Percentiles rank a stretch among this genome's conserved stretches.
phyloP scores from a whole-genome alignment of 2,888 invertebrate species.

The Chymomyza amoena region DNA sequence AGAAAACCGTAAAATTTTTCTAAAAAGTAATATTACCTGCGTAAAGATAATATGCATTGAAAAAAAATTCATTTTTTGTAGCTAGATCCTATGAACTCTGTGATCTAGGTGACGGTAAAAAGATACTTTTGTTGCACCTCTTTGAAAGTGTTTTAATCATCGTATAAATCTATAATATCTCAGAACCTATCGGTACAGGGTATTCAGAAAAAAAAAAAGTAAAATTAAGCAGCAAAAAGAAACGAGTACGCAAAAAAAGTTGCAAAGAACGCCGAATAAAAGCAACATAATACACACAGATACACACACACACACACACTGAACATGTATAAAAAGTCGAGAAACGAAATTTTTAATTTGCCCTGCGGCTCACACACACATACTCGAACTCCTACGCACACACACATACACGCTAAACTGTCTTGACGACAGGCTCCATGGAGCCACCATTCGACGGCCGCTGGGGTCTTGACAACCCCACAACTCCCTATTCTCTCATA shows the following conservation, averaged over 20 bases:
- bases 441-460: background rate
- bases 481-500: background rate
- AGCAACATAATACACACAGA: slow-evolving; percentile 11
- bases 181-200: too few relatives aligned
- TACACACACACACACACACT: background rate
- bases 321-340: slow-evolving; percentile 62
- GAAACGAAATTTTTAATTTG: slow-evolving; percentile 73
- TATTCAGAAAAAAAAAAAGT: slow-evolving; percentile 24
- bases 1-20: too few relatives aligned
- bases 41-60: too few relatives aligned
- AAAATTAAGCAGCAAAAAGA: slow-evolving; percentile 19
- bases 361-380: slow-evolving; percentile 56
- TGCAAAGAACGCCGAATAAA: slow-evolving; percentile 53
- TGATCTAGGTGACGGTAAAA: too few relatives aligned
- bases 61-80: too few relatives aligned
- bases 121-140: too few relatives aligned
- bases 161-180: background rate
- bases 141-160: too few relatives aligned
- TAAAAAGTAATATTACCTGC: too few relatives aligned
- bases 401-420: slow-evolving; percentile 30
- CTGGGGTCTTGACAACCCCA: background rate
- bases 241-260: slow-evolving; percentile 34
- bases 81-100: too few relatives aligned
- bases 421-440: slow-evolving; percentile 48
- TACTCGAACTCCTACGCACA: slow-evolving; percentile 24